Percentiles rank a stretch among this genome's conserved stretches.
phyloP scores from a whole-genome alignment of 1,140 invertebrate species.

The Atta texana region DNA sequence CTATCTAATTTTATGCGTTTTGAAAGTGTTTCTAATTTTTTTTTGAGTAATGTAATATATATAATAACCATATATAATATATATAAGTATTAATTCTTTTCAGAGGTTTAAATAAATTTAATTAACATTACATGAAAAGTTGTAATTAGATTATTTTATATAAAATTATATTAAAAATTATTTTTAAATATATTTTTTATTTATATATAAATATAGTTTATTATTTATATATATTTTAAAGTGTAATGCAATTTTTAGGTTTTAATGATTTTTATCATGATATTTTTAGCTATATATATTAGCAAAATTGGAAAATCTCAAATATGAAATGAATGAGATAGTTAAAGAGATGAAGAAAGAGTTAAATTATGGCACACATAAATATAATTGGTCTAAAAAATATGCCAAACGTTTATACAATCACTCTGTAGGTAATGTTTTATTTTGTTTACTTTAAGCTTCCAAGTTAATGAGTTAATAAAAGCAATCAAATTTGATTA shows the following conservation, averaged over 20 bases:
- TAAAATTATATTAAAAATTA: background rate
- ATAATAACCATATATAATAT: no score
- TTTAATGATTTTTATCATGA: constrained; percentile 28
- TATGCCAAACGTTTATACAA: constrained; percentile 89
- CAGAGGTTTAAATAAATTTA: background rate
- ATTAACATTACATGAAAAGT: background rate
- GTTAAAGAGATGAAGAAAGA: constrained; percentile 90
- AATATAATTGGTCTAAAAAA: constrained; percentile 90
- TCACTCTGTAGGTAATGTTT: constrained; percentile 87
- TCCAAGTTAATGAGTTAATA: background rate
- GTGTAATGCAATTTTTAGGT: constrained; percentile 1
- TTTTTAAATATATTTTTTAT: background rate
- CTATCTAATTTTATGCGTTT: no score
- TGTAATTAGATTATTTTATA: background rate
- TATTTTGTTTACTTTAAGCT: constrained; percentile 24
- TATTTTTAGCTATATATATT: constrained; percentile 88
- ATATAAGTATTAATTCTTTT: background rate
- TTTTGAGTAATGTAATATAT: background rate
- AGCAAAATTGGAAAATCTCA: constrained; percentile 91
- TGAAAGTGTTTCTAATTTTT: no score
- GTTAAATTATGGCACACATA: constrained; percentile 88
- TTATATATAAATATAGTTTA: background rate
- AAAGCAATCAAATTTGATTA: constrained; percentile 6
- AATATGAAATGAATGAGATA: constrained; percentile 90
- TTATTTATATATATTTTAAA: background rate